Percentiles rank a stretch among this genome's conserved stretches.
Conservation (phyloP, 2,113 vertebrate species). For the Zosterops borbonicus region DNA sequence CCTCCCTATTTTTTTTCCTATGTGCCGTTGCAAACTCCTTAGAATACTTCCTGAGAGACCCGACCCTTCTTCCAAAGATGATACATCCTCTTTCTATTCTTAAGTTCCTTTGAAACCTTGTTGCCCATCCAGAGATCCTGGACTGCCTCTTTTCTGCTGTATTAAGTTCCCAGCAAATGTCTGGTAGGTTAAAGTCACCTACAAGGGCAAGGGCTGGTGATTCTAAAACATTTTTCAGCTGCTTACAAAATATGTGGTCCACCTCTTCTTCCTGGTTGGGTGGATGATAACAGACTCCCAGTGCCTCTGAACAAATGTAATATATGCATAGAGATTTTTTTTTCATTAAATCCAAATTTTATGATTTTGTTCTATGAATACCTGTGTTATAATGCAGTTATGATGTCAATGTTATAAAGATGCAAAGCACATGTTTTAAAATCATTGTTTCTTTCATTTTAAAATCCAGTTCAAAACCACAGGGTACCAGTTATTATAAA, state of each 20-base stretch:
- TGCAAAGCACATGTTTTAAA: neutral
- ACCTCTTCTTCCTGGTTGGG: neutral
- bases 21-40: neutral
- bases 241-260: neutral
- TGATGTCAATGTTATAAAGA: neutral
- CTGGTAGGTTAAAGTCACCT: neutral
- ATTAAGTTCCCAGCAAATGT: neutral
- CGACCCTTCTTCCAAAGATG: neutral
- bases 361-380: neutral
- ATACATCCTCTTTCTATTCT: neutral
- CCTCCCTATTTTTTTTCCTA: neutral
- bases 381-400: neutral
- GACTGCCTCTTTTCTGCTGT: neutral
- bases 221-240: neutral
- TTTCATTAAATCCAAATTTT: neutral
- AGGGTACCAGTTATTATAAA: neutral
- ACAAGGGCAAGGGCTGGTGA: neutral
- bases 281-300: neutral
- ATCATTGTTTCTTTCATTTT: neutral
- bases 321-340: neutral
- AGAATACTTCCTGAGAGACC: neutral
- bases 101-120: neutral
- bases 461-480: slow-evolving; percentile 28
- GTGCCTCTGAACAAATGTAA: neutral
- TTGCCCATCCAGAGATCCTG: neutral